phyloP scores from a whole-genome alignment of 2,888 invertebrate genomes.

The Argyresthia goedartella region DNA sequence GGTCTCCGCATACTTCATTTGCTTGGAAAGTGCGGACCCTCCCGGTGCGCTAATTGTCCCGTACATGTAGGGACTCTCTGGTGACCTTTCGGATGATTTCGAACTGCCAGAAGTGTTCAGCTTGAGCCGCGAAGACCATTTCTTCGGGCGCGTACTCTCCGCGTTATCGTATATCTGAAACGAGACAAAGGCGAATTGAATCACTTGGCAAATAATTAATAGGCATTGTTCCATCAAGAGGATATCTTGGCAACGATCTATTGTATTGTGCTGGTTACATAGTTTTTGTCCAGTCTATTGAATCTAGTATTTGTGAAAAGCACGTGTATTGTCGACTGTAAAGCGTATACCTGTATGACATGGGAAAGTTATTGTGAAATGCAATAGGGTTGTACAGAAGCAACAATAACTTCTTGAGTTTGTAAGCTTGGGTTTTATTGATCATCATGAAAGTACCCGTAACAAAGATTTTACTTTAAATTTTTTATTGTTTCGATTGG shows the following conservation, averaged over 20 bases:
- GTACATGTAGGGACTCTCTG: slow-evolving; percentile 60
- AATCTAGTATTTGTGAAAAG: background rate
- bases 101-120: slow-evolving; percentile 62
- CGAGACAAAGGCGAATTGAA: slow-evolving; percentile 1
- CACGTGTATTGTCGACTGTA: background rate
- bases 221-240: background rate
- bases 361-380: background rate
- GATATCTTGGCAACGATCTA: slow-evolving; percentile 1
- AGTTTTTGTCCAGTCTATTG: slow-evolving; percentile 1
- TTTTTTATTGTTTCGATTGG: too few relatives aligned
- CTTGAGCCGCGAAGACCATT: slow-evolving; percentile 81
- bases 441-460: too few relatives aligned
- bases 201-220: background rate
- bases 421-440: too few relatives aligned
- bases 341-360: too few relatives aligned
- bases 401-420: too few relatives aligned
- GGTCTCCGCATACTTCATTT: slow-evolving; percentile 88
- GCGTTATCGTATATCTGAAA: slow-evolving; percentile 63
- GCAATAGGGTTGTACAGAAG: too few relatives aligned
- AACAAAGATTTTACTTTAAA: too few relatives aligned
- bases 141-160: slow-evolving; percentile 72
- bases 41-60: slow-evolving; percentile 71
- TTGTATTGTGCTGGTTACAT: slow-evolving; percentile 1
- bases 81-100: slow-evolving; percentile 58
- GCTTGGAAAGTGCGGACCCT: slow-evolving; percentile 81